These are phyloP conservation scores for Lycaena phlaeas DNA, from an alignment of 2,888 invertebrate genomes.

Conservation along the genomic window DNA sequence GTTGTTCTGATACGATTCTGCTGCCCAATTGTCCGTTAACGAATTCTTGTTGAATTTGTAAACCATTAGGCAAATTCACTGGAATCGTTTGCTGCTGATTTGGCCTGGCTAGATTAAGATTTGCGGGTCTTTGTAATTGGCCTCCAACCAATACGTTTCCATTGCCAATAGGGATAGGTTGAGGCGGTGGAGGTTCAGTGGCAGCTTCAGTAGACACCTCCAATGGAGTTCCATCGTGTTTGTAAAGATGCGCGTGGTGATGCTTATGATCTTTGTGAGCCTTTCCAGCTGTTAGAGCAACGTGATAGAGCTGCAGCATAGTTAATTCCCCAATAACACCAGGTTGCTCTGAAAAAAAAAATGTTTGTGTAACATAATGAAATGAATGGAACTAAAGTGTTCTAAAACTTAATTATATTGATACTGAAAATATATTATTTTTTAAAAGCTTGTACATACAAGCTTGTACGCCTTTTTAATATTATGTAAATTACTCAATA, in stretches of 20 bases:
- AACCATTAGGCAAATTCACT: slow-evolving; percentile 55
- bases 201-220: slow-evolving; percentile 74
- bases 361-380: not conserved
- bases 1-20: slow-evolving; percentile 71
- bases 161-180: slow-evolving; percentile 54
- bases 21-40: slow-evolving; percentile 77
- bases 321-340: slow-evolving; percentile 84
- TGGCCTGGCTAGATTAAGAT: slow-evolving; percentile 62
- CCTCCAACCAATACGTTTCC: slow-evolving; percentile 76
- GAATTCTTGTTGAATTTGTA: slow-evolving; percentile 71
- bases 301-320: slow-evolving; percentile 84
- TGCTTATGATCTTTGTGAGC: slow-evolving; percentile 91
- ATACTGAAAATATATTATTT: no score
- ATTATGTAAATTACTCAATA: no score
- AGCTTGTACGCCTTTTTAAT: no score
- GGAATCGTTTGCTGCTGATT: slow-evolving; percentile 62
- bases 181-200: slow-evolving; percentile 64
- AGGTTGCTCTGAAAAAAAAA: slow-evolving; percentile 61
- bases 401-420: no score
- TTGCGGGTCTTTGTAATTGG: slow-evolving; percentile 74
- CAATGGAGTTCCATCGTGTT: slow-evolving; percentile 78
- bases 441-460: no score
- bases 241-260: slow-evolving; percentile 87
- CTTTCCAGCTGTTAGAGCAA: slow-evolving; percentile 87
- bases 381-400: no score